Evolutionary conservation across 2,888 invertebrate species (phyloP).

Genomic region (Caenorhabditis macrosperma): DNA sequence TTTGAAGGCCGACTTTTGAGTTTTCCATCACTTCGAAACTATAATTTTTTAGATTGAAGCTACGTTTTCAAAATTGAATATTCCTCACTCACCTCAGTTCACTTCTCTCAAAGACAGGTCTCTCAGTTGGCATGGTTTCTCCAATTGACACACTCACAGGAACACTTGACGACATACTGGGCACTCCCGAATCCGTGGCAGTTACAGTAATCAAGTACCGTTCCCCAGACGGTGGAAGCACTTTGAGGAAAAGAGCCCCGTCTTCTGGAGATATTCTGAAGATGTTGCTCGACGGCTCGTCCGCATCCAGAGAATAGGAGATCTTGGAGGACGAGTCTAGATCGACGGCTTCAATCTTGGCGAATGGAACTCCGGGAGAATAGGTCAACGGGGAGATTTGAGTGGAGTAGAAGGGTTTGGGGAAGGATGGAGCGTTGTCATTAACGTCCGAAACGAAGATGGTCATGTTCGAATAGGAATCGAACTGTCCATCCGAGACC

Average conservation of each 20-base stretch:
- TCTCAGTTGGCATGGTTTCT: constrained; percentile 15
- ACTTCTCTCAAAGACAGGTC: constrained; percentile 18
- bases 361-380: constrained; percentile 82
- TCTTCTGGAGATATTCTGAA: constrained; percentile 42
- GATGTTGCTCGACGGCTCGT: constrained; percentile 10
- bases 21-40: constrained; percentile 61
- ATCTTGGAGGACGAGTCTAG: constrained; percentile 93
- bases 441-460: constrained; percentile 73
- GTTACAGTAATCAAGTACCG: constrained; percentile 65
- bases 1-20: constrained; percentile 34
- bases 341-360: constrained; percentile 93
- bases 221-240: constrained; percentile 41
- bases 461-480: constrained; percentile 56
- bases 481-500: constrained; percentile 70
- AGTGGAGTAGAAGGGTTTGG: constrained; percentile 58
- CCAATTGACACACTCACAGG: constrained; percentile 55
- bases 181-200: constrained; percentile 68
- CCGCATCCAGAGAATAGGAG: constrained; percentile 77
- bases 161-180: constrained; percentile 59
- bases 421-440: constrained; percentile 74
- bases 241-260: constrained; percentile 24
- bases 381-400: constrained; percentile 14
- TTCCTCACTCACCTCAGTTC: constrained; percentile 21
- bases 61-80: neutral
- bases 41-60: neutral